Base-by-base conservation (phyloP, 2,113 vertebrate species). In the Seriola quinqueradiata region DNA sequence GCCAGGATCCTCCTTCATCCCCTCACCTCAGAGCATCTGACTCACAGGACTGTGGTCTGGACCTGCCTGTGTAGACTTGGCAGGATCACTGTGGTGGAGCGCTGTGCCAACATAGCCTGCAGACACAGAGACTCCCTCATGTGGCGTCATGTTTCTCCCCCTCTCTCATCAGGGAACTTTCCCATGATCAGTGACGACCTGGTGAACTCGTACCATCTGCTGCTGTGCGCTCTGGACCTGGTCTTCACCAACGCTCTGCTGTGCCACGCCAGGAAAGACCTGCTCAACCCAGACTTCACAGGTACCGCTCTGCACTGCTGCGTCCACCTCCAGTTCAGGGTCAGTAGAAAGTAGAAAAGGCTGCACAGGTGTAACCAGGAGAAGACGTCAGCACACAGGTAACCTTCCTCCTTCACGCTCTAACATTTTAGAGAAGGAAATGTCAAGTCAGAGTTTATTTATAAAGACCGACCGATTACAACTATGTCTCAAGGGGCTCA, bases 141-240 rank as follows among this genome's bases (percentile, higher is more conserved):
- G 32, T 64, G 10, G 17, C 17, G 13, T 48, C 23, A 4, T 55
- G n/a, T 3, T 57, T 32, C 0, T 55, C 11, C 67, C 12, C 57
- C 42, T 9, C 13, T 5, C 8, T 36, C 1, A 3, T 23, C 76
- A 99, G 98, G 97, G 66, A 99, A 99, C 94, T 99, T 99, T 86
- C 98, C 97, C 3, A 97, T 98, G 97, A 98, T 99, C 90, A 99
- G 97, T 23, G 98, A 99, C 82, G 98, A 99, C 89, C 93, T 99
- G 92, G 97, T 99, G 89, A 99, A 99, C 94, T 99, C 97, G 12
- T 99, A 97, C 50, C 98, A 99, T 77, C 97, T 99, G 82, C 92
- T 99, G 83, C 89, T 99, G 1, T 99, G 97, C 70, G 95, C 97
- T 36, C 93, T 99, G 86, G 98, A 99, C 90, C 94, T 99, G 0